phyloP scores from a whole-genome alignment of 2,113 vertebrate species.

The Equus quagga region DNA sequence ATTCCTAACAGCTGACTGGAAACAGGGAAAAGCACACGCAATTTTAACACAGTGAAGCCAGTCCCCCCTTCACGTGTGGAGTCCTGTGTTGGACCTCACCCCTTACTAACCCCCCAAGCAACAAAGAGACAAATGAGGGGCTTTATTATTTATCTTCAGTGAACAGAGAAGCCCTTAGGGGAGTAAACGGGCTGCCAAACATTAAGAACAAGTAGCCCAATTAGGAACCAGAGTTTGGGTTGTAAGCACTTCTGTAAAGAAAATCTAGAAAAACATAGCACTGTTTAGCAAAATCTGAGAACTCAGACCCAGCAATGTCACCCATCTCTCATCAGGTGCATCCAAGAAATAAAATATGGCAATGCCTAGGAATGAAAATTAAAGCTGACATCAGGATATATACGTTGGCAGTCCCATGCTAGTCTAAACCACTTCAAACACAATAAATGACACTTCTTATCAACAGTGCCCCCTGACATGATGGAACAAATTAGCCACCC shows the following conservation, averaged over 20 bases:
- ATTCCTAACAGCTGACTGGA: rapidly evolving
- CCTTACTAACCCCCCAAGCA: not conserved
- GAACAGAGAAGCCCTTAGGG: not conserved
- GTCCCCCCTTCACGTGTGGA: rapidly evolving
- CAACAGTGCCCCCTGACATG: not conserved
- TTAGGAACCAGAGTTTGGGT: not conserved
- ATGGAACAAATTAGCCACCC: not conserved
- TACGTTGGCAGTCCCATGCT: rapidly evolving
- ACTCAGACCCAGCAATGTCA: not conserved
- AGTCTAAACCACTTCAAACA: not conserved
- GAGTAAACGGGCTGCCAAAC: not conserved
- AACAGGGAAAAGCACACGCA: rapidly evolving
- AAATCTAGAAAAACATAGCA: not conserved
- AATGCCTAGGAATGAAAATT: not conserved
- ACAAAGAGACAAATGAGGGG: not conserved
- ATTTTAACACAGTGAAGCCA: rapidly evolving
- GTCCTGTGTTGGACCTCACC: not conserved
- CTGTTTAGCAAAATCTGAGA: constrained; percentile 25
- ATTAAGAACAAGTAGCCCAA: not conserved
- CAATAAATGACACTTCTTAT: not conserved
- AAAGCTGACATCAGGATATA: not conserved
- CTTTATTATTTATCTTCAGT: not conserved
- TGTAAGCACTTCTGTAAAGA: not conserved
- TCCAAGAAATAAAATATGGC: not conserved
- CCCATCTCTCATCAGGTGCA: not conserved